Evolutionary conservation across 2,113 vertebrate species (phyloP), one percentile per base, ranked within the genome.

Genomic region (Nycticebus coucang): DNA sequence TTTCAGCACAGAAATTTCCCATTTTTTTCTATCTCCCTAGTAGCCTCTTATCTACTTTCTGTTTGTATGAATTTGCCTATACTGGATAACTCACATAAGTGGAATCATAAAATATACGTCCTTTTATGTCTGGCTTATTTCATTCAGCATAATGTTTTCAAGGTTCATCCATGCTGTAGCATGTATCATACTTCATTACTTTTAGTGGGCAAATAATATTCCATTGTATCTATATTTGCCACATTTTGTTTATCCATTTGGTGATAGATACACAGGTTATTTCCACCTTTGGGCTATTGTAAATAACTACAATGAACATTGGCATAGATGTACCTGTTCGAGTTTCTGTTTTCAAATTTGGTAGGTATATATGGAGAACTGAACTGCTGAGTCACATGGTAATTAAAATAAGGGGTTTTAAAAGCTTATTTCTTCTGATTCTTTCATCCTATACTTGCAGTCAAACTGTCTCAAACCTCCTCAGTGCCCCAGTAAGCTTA

Each of bases 371-470:
- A 78, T 37, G 26, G 86, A 89, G 94, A 35, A 88, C 66, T 79
- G n/a, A 92, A 45, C 79, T 92, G 45, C 50, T 84, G 72, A 18
- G 24, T 79, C 50, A 89, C 57, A n/a, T 1, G 64, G 78, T 85
- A 45, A 88, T 71, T 84, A 80, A 90, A 81, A 84, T 28, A 24
- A 92, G 15, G 18, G 6, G 66, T 62, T 81, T 84, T 37, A 50
- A 81, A 95, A 79, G 30, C 68, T 94, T 85, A 45, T 87, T 96
- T 83, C 35, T 72, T 95, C 62, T 95, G 69, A 90, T 82, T 95
- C 33, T 59, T 74, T 92, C 9, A 69, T 83, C 37, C 45, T 82
- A 83, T 28, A 92, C 62, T 93, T 89, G 15, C 4, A 89, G 37
- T 90, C 41, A 71, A 90, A 60, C 41, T 75, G 4, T 35, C 30